Evolutionary conservation across 2,888 invertebrate species (phyloP).

Genomic region (Junonia oenone): DNA sequence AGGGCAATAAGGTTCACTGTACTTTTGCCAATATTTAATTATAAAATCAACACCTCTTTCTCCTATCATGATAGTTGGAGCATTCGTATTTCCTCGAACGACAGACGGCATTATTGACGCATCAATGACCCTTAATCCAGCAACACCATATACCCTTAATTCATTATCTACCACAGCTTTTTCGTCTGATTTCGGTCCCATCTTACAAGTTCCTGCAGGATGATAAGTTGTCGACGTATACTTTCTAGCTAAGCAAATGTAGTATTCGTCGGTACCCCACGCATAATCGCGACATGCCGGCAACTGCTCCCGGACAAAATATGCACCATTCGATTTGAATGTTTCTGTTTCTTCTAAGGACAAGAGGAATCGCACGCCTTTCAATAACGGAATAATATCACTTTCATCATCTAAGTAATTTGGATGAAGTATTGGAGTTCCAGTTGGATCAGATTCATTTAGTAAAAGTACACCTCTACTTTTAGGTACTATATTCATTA

Average conservation of each 20-base stretch:
- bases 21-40: conserved; percentile 43
- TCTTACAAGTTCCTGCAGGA: conserved; percentile 58
- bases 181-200: conserved; percentile 77
- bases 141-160: conserved; percentile 81
- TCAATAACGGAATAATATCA: conserved; percentile 80
- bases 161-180: conserved; percentile 84
- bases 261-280: conserved; percentile 83
- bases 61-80: conserved; percentile 64
- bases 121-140: conserved; percentile 83
- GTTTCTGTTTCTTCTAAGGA: conserved; percentile 77
- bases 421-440: conserved; percentile 84
- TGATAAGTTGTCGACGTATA: conserved; percentile 78
- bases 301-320: conserved; percentile 71
- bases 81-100: conserved; percentile 89
- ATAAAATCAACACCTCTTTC: conserved; percentile 44
- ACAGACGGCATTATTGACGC: conserved; percentile 90
- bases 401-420: conserved; percentile 78
- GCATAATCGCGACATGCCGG: conserved; percentile 74
- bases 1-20: not conserved
- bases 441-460: conserved; percentile 83
- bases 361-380: conserved; percentile 78
- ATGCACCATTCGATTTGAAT: conserved; percentile 75
- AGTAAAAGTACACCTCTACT: conserved; percentile 81
- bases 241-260: conserved; percentile 79
- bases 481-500: conserved; percentile 78